Base-by-base conservation (phyloP, 2,113 vertebrate species). In the Tamias sibiricus region DNA sequence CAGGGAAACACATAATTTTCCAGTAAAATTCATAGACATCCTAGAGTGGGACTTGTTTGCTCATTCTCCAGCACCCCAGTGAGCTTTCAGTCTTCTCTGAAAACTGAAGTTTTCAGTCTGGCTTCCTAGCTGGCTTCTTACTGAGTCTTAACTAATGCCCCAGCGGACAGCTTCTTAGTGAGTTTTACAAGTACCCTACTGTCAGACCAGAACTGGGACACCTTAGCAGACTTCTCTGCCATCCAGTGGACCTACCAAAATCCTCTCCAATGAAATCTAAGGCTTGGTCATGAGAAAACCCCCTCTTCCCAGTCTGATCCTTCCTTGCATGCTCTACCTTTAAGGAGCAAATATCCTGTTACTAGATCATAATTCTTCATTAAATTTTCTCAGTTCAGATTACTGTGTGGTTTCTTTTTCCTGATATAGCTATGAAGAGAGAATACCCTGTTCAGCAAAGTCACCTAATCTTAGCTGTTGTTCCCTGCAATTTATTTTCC, bases 1-100 rank as follows among this genome's bases (percentile, higher is more conserved):
- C 44, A 32, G 44, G 66, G 62, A 83, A 42, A n/a, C n/a, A n/a
- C n/a, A n/a, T n/a, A 87, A 26, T 11, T 97, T 94, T 68, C 24
- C 32, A 35, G 52, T 75, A 11, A 59, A 30, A 52, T 75, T 30
- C 22, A 22, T 42, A 57, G 13, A 11, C 8, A n/a, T 22, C n/a
- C 44, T 47, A 59, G 40, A 52, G 42, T 20, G 19, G 9, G 26
- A 2, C 47, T n/a, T 68, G 68, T 44, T 83, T 83, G 20, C n/a
- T 62, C 42, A 8, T n/a, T 75, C 44, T 32, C 66, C 20, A 75
- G 93, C 13, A 75, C 14, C 32, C 4, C 17, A 32, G 9, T 71
- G 40, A 72, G 19, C 11, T 54, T 59, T 75, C 40, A 52, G 35
- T 49, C 68, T 71, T 62, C n/a, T 14, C 19, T 68, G 28, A 49